phyloP scores from a whole-genome alignment of 1,140 invertebrate species.

The Probaryconus sp. region DNA sequence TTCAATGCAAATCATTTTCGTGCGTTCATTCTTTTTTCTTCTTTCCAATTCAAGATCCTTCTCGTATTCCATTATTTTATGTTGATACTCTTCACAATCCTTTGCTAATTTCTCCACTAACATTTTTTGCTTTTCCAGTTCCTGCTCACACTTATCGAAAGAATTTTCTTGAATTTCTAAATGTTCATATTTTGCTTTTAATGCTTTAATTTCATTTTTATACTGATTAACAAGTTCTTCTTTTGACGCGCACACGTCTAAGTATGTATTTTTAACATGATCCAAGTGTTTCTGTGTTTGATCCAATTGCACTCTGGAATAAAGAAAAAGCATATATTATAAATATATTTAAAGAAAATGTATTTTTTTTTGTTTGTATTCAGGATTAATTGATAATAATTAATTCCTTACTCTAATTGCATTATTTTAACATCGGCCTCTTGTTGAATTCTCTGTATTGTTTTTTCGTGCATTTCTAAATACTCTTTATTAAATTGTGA shows the following conservation, averaged over 20 bases:
- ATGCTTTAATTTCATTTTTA: constrained; percentile 67
- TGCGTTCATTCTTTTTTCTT: constrained; percentile 67
- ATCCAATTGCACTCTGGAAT: constrained; percentile 72
- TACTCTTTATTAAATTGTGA: constrained; percentile 73
- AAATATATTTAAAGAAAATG: constrained; percentile 2
- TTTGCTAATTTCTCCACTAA: constrained; percentile 62
- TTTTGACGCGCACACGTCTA: constrained; percentile 74
- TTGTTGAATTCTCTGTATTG: constrained; percentile 69
- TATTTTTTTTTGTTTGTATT: too few species aligned
- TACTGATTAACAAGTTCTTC: constrained; percentile 70
- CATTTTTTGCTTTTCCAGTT: constrained; percentile 66
- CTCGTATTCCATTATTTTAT: constrained; percentile 70
- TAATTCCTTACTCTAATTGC: constrained; percentile 68
- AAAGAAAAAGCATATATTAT: constrained; percentile 15
- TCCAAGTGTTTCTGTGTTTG: constrained; percentile 74
- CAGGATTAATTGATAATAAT: too few species aligned
- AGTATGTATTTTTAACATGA: constrained; percentile 74
- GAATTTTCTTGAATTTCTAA: constrained; percentile 61
- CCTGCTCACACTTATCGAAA: constrained; percentile 64
- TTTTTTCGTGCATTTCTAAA: constrained; percentile 73
- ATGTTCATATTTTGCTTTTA: constrained; percentile 67
- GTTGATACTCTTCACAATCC: constrained; percentile 67
- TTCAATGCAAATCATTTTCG: constrained; percentile 69
- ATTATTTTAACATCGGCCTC: constrained; percentile 71
- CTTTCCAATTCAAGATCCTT: constrained; percentile 69